Evolutionary conservation across 2,797 vertebrate species (phyloP).

Genomic region (Poeciliopsis infans): DNA sequence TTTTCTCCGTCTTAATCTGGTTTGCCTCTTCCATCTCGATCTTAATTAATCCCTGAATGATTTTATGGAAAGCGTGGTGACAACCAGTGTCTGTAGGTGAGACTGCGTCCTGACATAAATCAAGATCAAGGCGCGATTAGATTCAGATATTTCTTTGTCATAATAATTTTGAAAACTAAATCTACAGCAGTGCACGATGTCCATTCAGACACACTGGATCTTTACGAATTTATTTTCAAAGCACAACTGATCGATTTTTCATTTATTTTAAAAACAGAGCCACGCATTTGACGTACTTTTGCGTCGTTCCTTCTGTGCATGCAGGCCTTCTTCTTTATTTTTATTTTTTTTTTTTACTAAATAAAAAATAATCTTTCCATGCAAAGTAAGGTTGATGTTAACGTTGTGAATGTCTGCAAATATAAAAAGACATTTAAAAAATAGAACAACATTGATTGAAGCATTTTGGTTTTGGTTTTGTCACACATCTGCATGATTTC

Average conservation of each 20-base stretch:
- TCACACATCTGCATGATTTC: not conserved
- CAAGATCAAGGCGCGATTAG: slow-evolving; percentile 23
- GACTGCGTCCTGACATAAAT: slow-evolving; percentile 11
- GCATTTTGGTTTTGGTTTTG: not conserved
- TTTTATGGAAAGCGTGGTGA: slow-evolving; percentile 12
- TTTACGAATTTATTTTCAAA: not conserved
- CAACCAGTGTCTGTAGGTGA: slow-evolving; percentile 3
- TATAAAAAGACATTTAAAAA: not conserved
- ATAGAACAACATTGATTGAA: slow-evolving; percentile 14
- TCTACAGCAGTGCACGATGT: not conserved
- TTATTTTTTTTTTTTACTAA: not conserved
- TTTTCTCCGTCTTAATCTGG: slow-evolving; percentile 28
- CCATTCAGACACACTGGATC: not conserved
- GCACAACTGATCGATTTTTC: not conserved
- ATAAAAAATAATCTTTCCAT: not conserved
- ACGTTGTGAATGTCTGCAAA: not conserved
- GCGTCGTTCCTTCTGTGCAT: not conserved
- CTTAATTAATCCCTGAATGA: slow-evolving; percentile 17
- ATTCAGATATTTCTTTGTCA: not conserved
- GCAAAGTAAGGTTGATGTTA: not conserved
- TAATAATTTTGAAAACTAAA: slow-evolving; percentile 7
- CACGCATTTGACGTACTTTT: not conserved
- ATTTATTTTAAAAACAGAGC: not conserved
- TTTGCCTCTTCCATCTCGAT: slow-evolving; percentile 8
- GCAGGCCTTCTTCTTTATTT: not conserved